These are phyloP conservation scores for Troides helena DNA, from an alignment of 2,888 invertebrate species.

Conservation along the genomic window DNA sequence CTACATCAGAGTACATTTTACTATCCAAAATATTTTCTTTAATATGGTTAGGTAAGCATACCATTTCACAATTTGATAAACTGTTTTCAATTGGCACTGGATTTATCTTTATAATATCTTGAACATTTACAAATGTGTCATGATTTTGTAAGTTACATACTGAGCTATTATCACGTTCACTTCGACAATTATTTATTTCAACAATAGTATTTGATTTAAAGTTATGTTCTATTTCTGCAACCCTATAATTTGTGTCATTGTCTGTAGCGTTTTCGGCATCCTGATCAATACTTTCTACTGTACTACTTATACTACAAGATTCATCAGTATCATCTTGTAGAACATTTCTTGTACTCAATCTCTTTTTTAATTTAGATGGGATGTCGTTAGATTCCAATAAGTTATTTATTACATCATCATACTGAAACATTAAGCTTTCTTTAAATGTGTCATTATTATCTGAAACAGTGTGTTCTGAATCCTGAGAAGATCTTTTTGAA, in stretches of 20 bases:
- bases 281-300: not conserved
- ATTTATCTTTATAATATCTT: conserved; percentile 5
- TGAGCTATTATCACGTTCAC: not conserved
- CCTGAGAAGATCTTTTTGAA: not conserved
- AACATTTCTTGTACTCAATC: not conserved
- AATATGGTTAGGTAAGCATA: conserved; percentile 7
- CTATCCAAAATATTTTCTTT: not conserved
- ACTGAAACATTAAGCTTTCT: not conserved
- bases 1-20: not conserved
- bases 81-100: conserved; percentile 10
- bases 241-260: not conserved
- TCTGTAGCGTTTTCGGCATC: not conserved
- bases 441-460: not conserved
- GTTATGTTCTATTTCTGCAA: not conserved
- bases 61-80: conserved; percentile 14
- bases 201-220: not conserved
- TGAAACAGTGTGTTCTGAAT: not conserved
- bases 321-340: not conserved
- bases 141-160: conserved; percentile 2
- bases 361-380: not conserved
- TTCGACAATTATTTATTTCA: not conserved
- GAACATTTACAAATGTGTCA: conserved; percentile 2
- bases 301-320: not conserved
- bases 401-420: conserved; percentile 3
- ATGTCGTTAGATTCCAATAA: not conserved